These are phyloP conservation scores for Mamestra brassicae DNA, from an alignment of 2,888 invertebrate species.

Conservation along the genomic window DNA sequence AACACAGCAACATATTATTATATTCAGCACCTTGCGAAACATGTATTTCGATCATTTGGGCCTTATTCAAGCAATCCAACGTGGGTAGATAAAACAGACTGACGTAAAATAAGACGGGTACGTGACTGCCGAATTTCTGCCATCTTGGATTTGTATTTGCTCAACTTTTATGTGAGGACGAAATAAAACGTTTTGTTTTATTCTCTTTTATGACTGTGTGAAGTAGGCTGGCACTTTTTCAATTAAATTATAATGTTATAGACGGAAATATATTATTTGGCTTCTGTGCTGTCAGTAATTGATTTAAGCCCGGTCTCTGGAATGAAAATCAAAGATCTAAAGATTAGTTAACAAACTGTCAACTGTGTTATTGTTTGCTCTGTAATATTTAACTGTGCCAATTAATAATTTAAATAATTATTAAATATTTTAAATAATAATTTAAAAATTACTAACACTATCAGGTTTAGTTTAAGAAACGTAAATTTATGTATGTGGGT, in stretches of 20 bases:
- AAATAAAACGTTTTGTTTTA: constrained; percentile 55
- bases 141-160: constrained; percentile 58
- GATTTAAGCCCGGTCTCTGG: background rate
- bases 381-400: no score
- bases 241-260: constrained; percentile 2
- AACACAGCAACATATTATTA: constrained; percentile 10
- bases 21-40: constrained; percentile 30
- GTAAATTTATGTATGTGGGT: no score
- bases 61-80: constrained; percentile 57
- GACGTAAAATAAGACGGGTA: constrained; percentile 63
- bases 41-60: constrained; percentile 51
- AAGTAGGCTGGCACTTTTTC: constrained; percentile 27
- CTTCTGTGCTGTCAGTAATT: background rate
- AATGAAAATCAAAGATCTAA: background rate
- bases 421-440: no score
- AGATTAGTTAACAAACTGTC: no score
- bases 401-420: no score
- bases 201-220: constrained; percentile 16
- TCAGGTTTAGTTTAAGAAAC: no score
- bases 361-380: no score
- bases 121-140: constrained; percentile 51
- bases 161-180: constrained; percentile 50
- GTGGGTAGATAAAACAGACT: constrained; percentile 57
- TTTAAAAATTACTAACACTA: no score
- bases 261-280: background rate